Base-by-base conservation (phyloP, 2,888 invertebrate species). In the Cryptophagus acutangulus region DNA sequence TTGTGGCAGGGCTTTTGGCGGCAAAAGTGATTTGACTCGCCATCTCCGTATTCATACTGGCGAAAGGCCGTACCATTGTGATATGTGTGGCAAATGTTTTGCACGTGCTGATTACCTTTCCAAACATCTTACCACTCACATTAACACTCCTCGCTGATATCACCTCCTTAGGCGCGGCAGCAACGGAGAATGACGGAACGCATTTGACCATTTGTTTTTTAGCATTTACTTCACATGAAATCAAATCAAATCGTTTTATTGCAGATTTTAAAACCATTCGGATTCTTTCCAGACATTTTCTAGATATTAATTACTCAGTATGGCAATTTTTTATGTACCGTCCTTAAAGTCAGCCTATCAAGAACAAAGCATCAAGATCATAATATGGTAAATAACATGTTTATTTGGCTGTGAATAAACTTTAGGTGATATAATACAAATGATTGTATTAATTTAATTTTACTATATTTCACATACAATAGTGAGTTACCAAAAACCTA, bases 31-130 rank as follows among this genome's bases (percentile, higher is more conserved):
- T 63, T 71, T 90, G 55, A 90, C 89, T 12, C 81, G 89, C 17
- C 90, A 90, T 66, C 74, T 90, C 49, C 79, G 90, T 51, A 90
- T 90, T 51, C 90, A 90, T 67, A 90, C 90, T 8, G 90, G 90
- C 25, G 90, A 90, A 70, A 74, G 90, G 45, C 90, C 90, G 18
- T 91, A 90, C 70, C 89, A 89, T 67, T 91, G 90, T 72, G 89
- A 90, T 69, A 88, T 89, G 67, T 91, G 90, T 70, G 90, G 89
- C 51, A 90, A 90, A 70, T 89, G 89, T 67, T 91, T 91, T 70
- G 90, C 90, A 16, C 77, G 90, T 36, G 90, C 90, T 38, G 90
- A 91, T 67, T 91, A 91, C 63, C 78, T 91, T 41, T 89, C 89
- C 59, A 91, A 91, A 70, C 90, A 91, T 71, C 78, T 91, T 55